Evolutionary conservation across 2,797 vertebrate species (phyloP).

Genomic region (Channallabes apus): DNA sequence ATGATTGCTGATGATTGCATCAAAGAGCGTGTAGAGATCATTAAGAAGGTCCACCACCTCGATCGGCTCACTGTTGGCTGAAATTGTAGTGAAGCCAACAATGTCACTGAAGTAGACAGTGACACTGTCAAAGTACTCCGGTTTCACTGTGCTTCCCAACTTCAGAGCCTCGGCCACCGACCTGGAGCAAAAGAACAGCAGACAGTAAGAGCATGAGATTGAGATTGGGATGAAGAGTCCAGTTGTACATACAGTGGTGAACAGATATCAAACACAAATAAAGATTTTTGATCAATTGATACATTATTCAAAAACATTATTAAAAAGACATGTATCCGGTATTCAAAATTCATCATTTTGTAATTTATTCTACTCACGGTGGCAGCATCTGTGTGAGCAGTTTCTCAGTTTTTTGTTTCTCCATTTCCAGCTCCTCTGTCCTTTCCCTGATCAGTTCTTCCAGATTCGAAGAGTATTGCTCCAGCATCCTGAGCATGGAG

Average conservation of each 20-base stretch:
- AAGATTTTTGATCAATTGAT: not conserved
- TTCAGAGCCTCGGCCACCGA: slow-evolving; percentile 77
- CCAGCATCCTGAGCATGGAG: slow-evolving; percentile 90
- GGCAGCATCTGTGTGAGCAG: slow-evolving; percentile 91
- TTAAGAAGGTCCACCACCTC: slow-evolving; percentile 81
- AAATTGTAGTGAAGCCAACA: slow-evolving; percentile 81
- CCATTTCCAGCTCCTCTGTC: slow-evolving; percentile 88
- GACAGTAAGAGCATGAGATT: not conserved
- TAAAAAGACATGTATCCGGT: not conserved
- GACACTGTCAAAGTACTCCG: slow-evolving; percentile 75
- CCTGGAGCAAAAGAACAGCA: slow-evolving; percentile 54
- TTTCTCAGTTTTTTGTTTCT: slow-evolving; percentile 93
- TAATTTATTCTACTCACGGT: slow-evolving; percentile 69
- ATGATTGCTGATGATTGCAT: slow-evolving; percentile 77
- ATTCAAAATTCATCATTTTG: not conserved
- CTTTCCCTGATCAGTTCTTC: slow-evolving; percentile 88
- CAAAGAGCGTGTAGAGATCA: slow-evolving; percentile 78
- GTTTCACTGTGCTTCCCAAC: slow-evolving; percentile 69
- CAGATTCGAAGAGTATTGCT: slow-evolving; percentile 91
- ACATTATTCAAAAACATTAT: not conserved
- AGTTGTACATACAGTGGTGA: not conserved
- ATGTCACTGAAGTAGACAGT: slow-evolving; percentile 80
- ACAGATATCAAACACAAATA: not conserved
- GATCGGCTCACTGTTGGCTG: slow-evolving; percentile 78
- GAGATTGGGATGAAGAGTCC: not conserved